Evolutionary conservation across 1,140 invertebrate genomes (phyloP), one percentile per base, ranked within the genome.

Genomic region (Polypedilum vanderplanki): DNA sequence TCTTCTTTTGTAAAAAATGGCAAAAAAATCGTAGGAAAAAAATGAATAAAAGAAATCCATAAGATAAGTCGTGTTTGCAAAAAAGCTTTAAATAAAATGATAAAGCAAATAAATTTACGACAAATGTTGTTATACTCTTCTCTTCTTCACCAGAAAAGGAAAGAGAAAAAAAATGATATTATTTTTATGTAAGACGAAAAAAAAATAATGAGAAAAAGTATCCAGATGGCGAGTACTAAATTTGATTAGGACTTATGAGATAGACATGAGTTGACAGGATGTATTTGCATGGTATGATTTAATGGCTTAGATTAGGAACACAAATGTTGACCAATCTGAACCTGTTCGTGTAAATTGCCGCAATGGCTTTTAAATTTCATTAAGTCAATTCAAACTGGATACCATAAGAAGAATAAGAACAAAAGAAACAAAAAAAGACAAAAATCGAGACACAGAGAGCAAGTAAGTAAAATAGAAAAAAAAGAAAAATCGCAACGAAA

Each of bases 11-110:
- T 33, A 33, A 33, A 33, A 5, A 33, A 33, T 5, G 24, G 24
- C 24, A 33, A 33, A 33, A 33, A 33, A 33, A 3, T 33, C 24
- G 5, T 33, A 33, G 24, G 24, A 33, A 5, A 33, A 5, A 33
- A 33, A 33, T 33, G 24, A 33, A 33, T 33, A 33, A 33, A 33
- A 33, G 24, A 33, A 33, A 33, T 33, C 24, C 46, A 57, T 57
- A 57, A 57, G n/a, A 57, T 57, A 57, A 57, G 46, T 57, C 46
- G 46, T 57, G 46, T 57, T 57, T 57, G 46, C n/a, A 57, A 12
- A 57, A 46, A 57, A 57, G 46, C 46, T 57, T 57, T 57, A 57
- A 57, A 57, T 57, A 57, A 57, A 57, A 57, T 57, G 46, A 57
- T 57, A 57, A 57, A 57, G 46, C 46, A 57, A 57, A 57, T 57